These are phyloP conservation scores for Penaeus chinensis DNA, from an alignment of 1,140 invertebrate species.

Conservation along the genomic window DNA sequence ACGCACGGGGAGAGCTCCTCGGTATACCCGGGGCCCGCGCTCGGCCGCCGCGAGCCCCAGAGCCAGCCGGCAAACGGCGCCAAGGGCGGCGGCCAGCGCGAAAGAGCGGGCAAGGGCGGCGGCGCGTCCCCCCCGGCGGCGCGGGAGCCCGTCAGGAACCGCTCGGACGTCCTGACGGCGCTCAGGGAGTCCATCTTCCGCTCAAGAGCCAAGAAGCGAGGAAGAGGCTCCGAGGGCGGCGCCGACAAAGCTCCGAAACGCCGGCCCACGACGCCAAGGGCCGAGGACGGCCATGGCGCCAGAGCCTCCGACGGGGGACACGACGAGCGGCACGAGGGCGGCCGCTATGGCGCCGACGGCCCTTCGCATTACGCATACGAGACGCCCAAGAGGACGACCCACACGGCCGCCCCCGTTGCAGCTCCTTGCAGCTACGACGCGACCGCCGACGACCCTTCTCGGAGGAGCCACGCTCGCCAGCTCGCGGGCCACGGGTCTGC, in stretches of 20 bases:
- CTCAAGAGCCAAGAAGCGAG: slow-evolving; percentile 43
- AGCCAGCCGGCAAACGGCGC: background rate
- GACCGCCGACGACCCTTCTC: no score
- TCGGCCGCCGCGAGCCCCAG: background rate
- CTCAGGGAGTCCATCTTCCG: slow-evolving; percentile 54
- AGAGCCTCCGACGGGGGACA: background rate
- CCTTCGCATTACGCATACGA: background rate
- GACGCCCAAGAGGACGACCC: background rate
- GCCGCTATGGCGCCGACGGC: background rate
- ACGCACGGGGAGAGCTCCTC: background rate
- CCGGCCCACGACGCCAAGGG: no score
- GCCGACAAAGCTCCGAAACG: background rate
- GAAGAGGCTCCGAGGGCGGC: background rate
- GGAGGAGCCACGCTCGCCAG: no score
- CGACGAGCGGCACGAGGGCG: background rate
- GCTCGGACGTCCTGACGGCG: slow-evolving; percentile 36
- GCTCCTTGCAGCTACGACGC: no score
- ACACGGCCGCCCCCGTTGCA: background rate
- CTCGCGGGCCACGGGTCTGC: no score
- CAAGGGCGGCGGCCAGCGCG: background rate
- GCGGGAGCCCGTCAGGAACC: background rate
- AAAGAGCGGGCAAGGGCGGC: no score
- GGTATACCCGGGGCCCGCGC: background rate
- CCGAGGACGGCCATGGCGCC: no score
- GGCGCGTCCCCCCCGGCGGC: no score